Conservation (phyloP, 92 coral and sea anemone genomes). For the Heteractis magnifica region DNA sequence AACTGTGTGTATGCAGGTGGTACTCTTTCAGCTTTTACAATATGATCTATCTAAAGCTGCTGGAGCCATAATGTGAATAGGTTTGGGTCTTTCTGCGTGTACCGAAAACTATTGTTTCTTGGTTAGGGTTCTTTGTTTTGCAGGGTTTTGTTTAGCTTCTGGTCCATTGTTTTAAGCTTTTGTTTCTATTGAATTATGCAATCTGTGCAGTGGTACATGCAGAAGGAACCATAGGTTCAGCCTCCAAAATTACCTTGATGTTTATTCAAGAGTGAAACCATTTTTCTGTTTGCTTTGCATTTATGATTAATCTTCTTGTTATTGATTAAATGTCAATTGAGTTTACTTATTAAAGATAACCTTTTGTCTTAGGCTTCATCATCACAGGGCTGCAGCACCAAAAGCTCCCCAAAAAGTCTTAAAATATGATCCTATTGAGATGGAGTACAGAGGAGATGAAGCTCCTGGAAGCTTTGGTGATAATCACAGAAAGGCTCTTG, state of each 20-base stretch:
- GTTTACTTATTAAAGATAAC: background rate
- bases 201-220: too few relatives aligned
- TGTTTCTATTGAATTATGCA: too few relatives aligned
- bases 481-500: conserved; percentile 45
- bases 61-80: background rate
- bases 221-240: background rate
- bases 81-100: too few relatives aligned
- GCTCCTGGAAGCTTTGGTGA: conserved; percentile 43
- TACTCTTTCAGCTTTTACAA: background rate
- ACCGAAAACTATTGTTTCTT: too few relatives aligned
- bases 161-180: too few relatives aligned
- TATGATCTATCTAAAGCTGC: background rate
- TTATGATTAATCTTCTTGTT: background rate
- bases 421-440: conserved; percentile 57
- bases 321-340: background rate
- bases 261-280: background rate
- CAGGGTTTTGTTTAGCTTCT: too few relatives aligned
- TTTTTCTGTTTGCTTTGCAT: background rate
- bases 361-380: background rate
- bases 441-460: conserved; percentile 39
- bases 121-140: too few relatives aligned
- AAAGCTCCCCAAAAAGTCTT: conserved; percentile 52
- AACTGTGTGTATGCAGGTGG: background rate
- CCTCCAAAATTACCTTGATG: background rate
- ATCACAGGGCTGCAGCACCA: conserved; percentile 46